Percentiles rank a stretch among this genome's conserved stretches.
Evolutionary conservation across 2,888 invertebrate species (phyloP).

Genomic region (Clepsis dumicolana): DNA sequence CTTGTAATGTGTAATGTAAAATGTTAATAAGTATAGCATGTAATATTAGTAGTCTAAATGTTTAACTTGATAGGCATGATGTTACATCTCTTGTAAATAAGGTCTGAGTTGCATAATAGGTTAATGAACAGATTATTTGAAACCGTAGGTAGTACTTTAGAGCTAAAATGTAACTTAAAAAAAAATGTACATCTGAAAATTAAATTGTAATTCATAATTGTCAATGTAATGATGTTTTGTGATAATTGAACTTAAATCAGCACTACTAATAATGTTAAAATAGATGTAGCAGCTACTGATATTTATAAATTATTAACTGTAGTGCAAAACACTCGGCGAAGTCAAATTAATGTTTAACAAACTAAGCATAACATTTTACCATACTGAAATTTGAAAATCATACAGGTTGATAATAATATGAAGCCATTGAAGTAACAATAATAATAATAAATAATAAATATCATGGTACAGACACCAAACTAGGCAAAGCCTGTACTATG

Average conservation of each 20-base stretch:
- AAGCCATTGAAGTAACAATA: too few species aligned
- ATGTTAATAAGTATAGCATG: background rate
- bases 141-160: background rate
- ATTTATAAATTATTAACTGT: too few species aligned
- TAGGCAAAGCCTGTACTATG: too few species aligned
- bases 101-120: constrained; percentile 5
- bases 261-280: background rate
- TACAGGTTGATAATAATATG: too few species aligned
- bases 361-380: too few species aligned
- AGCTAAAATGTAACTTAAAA: constrained; percentile 6
- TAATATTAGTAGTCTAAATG: background rate
- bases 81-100: background rate
- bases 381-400: too few species aligned
- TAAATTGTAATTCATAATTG: background rate
- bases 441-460: too few species aligned
- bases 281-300: background rate
- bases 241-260: background rate
- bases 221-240: background rate
- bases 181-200: background rate
- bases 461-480: too few species aligned
- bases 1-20: background rate
- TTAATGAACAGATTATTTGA: background rate
- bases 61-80: background rate
- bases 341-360: too few species aligned
- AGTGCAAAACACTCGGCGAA: too few species aligned